These are phyloP conservation scores for Brienomyrus brachyistius DNA, from an alignment of 2,113 vertebrate genomes.

Conservation along the genomic window DNA sequence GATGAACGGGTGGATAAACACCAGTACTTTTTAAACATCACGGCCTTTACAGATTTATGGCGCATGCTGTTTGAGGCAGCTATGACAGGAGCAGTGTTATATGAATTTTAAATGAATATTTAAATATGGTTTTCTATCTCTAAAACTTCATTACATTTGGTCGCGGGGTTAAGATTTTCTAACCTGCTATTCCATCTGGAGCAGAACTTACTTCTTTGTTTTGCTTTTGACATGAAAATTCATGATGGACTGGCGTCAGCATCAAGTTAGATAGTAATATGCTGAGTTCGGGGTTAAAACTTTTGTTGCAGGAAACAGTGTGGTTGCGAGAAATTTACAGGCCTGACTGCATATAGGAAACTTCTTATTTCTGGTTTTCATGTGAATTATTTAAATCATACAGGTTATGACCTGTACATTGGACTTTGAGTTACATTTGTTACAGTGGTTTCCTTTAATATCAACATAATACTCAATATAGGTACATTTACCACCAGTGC, in stretches of 20 bases:
- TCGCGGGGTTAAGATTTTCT: not conserved
- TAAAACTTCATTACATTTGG: not conserved
- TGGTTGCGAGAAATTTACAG: not conserved
- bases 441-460: not conserved
- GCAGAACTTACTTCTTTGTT: not conserved
- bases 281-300: not conserved
- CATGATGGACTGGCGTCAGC: not conserved
- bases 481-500: slow-evolving; percentile 3
- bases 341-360: not conserved
- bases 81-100: not conserved
- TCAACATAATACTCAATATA: not conserved
- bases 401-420: not conserved
- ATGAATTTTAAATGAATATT: not conserved
- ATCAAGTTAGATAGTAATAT: not conserved
- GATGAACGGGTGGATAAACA: not conserved
- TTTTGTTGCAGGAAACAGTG: not conserved
- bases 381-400: not conserved
- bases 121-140: not conserved
- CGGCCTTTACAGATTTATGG: not conserved
- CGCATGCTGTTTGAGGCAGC: not conserved
- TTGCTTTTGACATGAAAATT: not conserved
- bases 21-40: not conserved
- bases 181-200: not conserved
- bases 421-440: not conserved
- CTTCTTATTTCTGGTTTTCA: not conserved